Evolutionary conservation across 2,797 vertebrate species (phyloP), one percentile per base, ranked within the genome.

Genomic region (Morus bassanus): DNA sequence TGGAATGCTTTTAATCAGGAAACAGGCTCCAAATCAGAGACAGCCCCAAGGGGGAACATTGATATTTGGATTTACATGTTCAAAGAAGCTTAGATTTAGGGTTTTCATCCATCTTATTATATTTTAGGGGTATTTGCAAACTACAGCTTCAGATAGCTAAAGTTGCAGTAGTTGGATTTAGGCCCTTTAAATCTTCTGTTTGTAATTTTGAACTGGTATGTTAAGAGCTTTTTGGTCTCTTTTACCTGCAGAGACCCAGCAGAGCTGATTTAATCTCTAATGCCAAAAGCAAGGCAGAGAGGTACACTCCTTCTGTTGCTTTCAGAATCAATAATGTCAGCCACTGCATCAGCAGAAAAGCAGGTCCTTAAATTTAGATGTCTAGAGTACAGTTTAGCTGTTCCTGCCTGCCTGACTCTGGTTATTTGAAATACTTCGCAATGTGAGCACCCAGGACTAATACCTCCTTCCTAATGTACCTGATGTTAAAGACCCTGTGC

Each of bases 281-380:
- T 51, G 46, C 86, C 86, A 92, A 95, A 96, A 92, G 41, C 86
- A 88, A 93, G 78, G 35, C 88, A 89, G 68, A 89, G 81, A 72
- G 11, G 31, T 93, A 28, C 17, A 9, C 28, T 91, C 78, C 88
- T 96, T 95, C 93, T 83, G 68, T 65, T 91, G 78, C 92, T 93
- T 95, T 95, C 7, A 6, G 46, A 85, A 94, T 92, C 43, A 41
- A 25, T 89, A 94, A 89, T 76, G 72, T 88, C 89, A 94, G 86
- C 83, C 48, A 68, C 37, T 8, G 11, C 56, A 89, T 59, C 77
- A 94, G 74, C 37, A 94, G 74, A 87, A 94, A 91, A 0, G 3
- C 74, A 91, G 82, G 91, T 50, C 77, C 84, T 89, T 88, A 67
- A 89, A 80, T 94, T 83, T 89, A 96, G 84, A 89, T 73, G 68